Base-by-base conservation (phyloP, 2,888 invertebrate species). In the Sicus ferrugineus region DNA sequence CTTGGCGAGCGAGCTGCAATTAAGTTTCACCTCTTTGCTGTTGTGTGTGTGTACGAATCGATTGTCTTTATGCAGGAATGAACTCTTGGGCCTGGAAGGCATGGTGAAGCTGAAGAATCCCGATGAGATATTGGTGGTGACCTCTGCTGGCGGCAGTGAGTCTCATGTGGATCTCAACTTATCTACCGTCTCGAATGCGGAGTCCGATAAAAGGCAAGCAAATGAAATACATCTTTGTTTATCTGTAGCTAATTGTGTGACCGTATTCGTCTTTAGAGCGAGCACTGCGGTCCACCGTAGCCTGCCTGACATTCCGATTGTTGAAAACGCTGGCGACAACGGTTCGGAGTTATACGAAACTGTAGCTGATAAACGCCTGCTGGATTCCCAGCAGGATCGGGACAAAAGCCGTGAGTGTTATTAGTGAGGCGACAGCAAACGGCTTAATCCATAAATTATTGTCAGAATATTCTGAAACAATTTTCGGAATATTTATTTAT, bases 331-430 rank as follows among this genome's bases (percentile, higher is more conserved):
- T 76, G 76, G 75, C 14, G 94, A 95, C 83, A 93, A 93, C 61
- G 90, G 91, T 9, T 95, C 94, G 0, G 95, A 94, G 81, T 88
- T 94, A 72, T 95, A 95, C 82, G 95, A 94, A 46, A 95, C 94
- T 6, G 93, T 95, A 19, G 91, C 90, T 63, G 89, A 89, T 75
- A 87, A 88, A 82, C 83, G 86, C 76, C 72, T 80, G 2, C 72
- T 77, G 14, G 78, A 78, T 73, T 82, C 79, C n/a, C 81, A 80
- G 42, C 79, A 82, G 69, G 75, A 78, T n/a, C 79, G 79, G 64
- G 79, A 80, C 68, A 81, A 84, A 75, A 85, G 84, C 75, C 85
- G 85, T 85, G 78, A 70, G 82, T 50, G 9, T 21, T n/a, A n/a
- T n/a, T n/a, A n/a, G n/a, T n/a, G n/a, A n/a, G n/a, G n/a, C n/a